Base-by-base conservation (phyloP, 2,888 invertebrate species). In the Augiades crinisus region DNA sequence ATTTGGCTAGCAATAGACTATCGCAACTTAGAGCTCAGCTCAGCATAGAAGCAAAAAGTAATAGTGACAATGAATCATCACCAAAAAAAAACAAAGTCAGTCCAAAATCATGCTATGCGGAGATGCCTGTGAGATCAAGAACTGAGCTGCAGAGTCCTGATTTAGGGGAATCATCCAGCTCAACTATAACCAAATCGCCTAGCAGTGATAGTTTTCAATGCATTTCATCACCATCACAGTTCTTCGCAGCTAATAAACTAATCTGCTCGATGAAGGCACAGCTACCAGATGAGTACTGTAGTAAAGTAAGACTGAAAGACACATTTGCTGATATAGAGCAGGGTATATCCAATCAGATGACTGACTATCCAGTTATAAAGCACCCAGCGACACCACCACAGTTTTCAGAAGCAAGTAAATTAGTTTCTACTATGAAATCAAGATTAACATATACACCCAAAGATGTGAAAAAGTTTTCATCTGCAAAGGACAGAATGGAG, bases 261-360 rank as follows among this genome's bases (percentile, higher is more conserved):
- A 78, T 89, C 57, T 83, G 75, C 2, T 80, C 89, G 1, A 88
- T 89, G 84, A 88, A 86, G 67, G 86, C 89, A 5, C 89, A 88
- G 50, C 59, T 89, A 43, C 82, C 85, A 3, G 87, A 88, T 55
- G 72, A 86, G 53, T 84, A 75, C 59, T 70, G 67, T 51, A 67
- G 71, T 58, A 83, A 75, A 63, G 61, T 62, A 5, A 81, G 81
- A 58, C 79, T 74, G 3, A 84, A 81, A 62, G 79, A 87, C 57
- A 82, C 81, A 47, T 89, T 87, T 68, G 86, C 87, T 0, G 86
- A 85, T 62, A 89, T 89, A 3, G 87, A 87, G 58, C 71, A 83
- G 50, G 87, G 83, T 1, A 89, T 89, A 51, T 79, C 75, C 47
- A 85, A 75, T 63, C 84, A 86, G 58, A 80, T 71, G n/a, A 72